These are phyloP conservation scores for Mallotus villosus DNA, from an alignment of 2,797 vertebrate genomes.

Conservation along the genomic window DNA sequence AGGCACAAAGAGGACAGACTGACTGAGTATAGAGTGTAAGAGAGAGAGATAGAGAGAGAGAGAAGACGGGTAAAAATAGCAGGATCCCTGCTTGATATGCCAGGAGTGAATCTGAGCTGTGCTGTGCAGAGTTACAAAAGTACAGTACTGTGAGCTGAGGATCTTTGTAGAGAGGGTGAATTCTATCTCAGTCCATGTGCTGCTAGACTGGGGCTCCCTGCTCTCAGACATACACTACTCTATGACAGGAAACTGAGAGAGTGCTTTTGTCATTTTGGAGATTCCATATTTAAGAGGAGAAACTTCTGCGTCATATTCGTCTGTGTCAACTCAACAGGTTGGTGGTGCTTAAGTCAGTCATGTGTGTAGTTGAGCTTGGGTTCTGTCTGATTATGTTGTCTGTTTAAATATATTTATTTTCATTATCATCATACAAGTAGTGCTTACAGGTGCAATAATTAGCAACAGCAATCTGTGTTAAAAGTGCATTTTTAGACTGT, in stretches of 20 bases:
- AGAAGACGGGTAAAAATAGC: conserved; percentile 60
- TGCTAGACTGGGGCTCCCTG: conserved; percentile 21
- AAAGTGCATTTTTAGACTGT: too few relatives aligned
- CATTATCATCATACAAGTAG: not conserved
- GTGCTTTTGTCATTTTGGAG: conserved; percentile 14
- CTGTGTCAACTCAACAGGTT: conserved; percentile 52
- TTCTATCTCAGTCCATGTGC: conserved; percentile 37
- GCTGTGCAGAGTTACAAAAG: conserved; percentile 27
- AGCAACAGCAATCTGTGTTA: too few relatives aligned
- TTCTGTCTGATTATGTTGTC: not conserved
- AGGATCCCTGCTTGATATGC: conserved; percentile 49
- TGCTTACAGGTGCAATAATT: too few relatives aligned
- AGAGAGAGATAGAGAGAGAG: not conserved
- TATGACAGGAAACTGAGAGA: conserved; percentile 9
- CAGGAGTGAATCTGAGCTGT: conserved; percentile 52
- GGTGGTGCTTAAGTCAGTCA: conserved; percentile 14
- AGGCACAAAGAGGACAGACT: conserved; percentile 56
- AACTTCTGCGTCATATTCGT: conserved; percentile 15
- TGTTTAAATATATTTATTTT: not conserved
- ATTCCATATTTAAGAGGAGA: conserved; percentile 12
- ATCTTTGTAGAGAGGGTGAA: conserved; percentile 32
- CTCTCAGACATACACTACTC: not conserved
- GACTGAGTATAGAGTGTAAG: not conserved
- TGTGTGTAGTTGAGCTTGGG: not conserved
- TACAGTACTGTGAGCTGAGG: not conserved